These are phyloP conservation scores for Gastrophryne carolinensis DNA, from an alignment of 2,797 vertebrate species.

Conservation along the genomic window DNA sequence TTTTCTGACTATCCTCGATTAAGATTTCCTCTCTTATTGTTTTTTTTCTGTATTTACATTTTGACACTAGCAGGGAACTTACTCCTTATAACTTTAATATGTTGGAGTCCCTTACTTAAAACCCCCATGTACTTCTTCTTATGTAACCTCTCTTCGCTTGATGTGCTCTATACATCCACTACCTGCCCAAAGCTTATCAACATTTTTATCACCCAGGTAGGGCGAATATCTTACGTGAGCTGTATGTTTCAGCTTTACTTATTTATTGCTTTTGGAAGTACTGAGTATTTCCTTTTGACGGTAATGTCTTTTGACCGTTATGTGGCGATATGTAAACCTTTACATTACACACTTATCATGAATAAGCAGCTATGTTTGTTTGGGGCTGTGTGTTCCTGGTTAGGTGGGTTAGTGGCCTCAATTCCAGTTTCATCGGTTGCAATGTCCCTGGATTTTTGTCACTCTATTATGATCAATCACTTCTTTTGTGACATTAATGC, in stretches of 20 bases:
- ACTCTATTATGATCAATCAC: not conserved
- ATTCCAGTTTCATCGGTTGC: not conserved
- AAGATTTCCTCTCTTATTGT: not conserved
- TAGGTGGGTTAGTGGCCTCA: conserved; percentile 15
- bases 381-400: conserved; percentile 1
- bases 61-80: conserved; percentile 60
- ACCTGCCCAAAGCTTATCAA: conserved; percentile 62
- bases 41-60: conserved; percentile 30
- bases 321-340: conserved; percentile 61
- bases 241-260: conserved; percentile 69
- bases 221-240: conserved; percentile 63
- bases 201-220: not conserved
- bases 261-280: conserved; percentile 64
- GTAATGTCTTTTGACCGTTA: conserved; percentile 66
- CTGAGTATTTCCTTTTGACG: conserved; percentile 68
- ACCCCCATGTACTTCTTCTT: conserved; percentile 71
- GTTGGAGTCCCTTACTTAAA: conserved; percentile 50
- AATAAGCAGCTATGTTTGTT: conserved; percentile 56
- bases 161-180: conserved; percentile 68
- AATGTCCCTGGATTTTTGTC: not conserved
- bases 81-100: conserved; percentile 61
- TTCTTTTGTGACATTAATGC: conserved; percentile 35
- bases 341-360: conserved; percentile 55
- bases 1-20: conserved; percentile 39
- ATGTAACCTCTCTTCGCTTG: conserved; percentile 65